Base-by-base conservation (phyloP, 2,113 vertebrate genomes). In the Solea senegalensis region DNA sequence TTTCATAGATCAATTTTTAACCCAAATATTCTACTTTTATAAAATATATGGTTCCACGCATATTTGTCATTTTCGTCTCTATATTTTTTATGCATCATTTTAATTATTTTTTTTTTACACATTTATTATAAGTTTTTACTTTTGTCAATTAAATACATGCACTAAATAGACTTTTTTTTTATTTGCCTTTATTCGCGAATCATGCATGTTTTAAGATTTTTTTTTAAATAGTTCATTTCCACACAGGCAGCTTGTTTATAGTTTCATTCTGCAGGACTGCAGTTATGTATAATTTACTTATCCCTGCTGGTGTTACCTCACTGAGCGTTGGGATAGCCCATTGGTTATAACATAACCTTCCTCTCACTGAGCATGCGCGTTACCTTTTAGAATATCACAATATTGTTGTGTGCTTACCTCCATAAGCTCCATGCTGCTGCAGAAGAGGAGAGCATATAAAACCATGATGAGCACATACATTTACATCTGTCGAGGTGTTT, bases 341-440 rank as follows among this genome's bases (percentile, higher is more conserved):
- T 86, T 88, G 84, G 83, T 87, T 87, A 77, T 78, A 84, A 78
- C 74, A 85, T 89, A 76, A 86, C 82, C 83, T 86, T 72, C 76
- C 28, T 15, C 62, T 4, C 7, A 89, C 78, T 83, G 92, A 79
- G 87, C 91, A 92, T 91, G 91, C 91, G 90, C 90, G 76, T 53
- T 78, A 81, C 77, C 72, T 85, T 21, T 21, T 82, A 80, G 78
- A 88, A 83, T 82, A 83, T 85, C 67, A 74, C 80, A 82, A 76
- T 88, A 84, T 83, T 89, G 74, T 71, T 53, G 77, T 56, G 74
- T 87, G 76, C 66, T 74, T 76, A 83, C 75, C 73, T 86, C 70
- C 72, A 74, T 81, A 81, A 62, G 76, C 70, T 21, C 74, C 72
- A 79, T 80, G 80, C 76, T 81, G 74, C 58, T 84, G 85, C 83